These are phyloP conservation scores for Neolamprologus caudopunctatus DNA, from an alignment of 2,113 vertebrate genomes.

Conservation along the genomic window DNA sequence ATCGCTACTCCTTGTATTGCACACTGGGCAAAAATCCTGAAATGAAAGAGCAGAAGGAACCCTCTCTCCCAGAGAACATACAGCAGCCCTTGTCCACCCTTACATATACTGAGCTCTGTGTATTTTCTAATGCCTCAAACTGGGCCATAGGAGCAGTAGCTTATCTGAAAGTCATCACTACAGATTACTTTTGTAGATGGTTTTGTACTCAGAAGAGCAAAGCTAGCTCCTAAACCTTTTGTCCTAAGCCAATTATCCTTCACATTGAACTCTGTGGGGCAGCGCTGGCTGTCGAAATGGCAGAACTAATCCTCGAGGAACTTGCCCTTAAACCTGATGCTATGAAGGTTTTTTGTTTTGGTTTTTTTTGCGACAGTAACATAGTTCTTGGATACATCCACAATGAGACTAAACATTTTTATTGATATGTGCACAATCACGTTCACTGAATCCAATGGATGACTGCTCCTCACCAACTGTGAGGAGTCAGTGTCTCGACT, in stretches of 20 bases:
- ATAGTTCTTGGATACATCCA: neutral
- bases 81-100: neutral
- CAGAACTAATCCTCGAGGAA: neutral
- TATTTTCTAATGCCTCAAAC: neutral
- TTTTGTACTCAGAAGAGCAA: neutral
- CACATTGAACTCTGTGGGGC: neutral
- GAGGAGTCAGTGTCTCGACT: neutral
- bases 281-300: conserved; percentile 6
- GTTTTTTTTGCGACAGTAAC: neutral
- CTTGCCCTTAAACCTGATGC: neutral
- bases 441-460: neutral
- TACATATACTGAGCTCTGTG: neutral
- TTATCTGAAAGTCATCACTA: neutral
- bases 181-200: neutral
- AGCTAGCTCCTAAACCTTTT: neutral
- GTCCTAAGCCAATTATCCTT: neutral
- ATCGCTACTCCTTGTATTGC: neutral
- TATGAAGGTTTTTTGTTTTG: neutral
- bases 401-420: neutral
- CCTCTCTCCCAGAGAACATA: neutral
- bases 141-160: neutral
- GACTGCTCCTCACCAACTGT: neutral
- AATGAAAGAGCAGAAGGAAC: neutral
- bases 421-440: neutral
- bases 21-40: neutral